Evolutionary conservation across 2,797 vertebrate species (phyloP).

Genomic region (Echeneis naucrates): DNA sequence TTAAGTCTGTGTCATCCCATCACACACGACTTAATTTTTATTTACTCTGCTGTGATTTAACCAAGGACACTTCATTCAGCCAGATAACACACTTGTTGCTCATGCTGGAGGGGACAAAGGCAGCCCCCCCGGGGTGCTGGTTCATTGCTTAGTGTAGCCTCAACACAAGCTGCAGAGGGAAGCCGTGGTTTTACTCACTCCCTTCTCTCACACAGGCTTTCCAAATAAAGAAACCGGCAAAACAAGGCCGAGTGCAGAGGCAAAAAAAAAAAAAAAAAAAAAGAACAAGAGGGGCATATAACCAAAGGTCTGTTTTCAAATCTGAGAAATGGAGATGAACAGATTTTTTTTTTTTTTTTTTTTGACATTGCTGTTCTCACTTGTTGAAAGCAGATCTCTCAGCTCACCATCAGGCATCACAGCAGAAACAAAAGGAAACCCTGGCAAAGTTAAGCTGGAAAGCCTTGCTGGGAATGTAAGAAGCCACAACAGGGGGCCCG

Average conservation of each 20-base stretch:
- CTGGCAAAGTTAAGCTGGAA: slow-evolving; percentile 47
- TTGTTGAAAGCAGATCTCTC: slow-evolving; percentile 9
- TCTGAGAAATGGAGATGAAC: slow-evolving; percentile 4
- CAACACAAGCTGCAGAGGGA: neutral
- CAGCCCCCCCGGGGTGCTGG: neutral
- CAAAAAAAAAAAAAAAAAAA: too few species aligned
- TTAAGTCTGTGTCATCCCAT: slow-evolving; percentile 50
- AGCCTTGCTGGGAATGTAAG: slow-evolving; percentile 58
- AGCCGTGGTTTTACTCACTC: neutral
- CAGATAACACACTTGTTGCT: slow-evolving; percentile 4
- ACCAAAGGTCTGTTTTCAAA: neutral
- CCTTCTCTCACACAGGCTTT: neutral
- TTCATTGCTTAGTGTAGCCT: neutral
- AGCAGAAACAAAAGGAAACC: slow-evolving; percentile 30
- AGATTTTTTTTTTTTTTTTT: too few species aligned
- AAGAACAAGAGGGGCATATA: neutral
- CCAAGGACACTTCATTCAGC: slow-evolving; percentile 1
- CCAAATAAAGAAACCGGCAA: slow-evolving; percentile 2
- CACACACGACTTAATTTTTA: slow-evolving; percentile 26
- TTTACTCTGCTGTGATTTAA: slow-evolving; percentile 33
- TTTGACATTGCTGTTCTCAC: slow-evolving; percentile 1
- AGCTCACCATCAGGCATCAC: slow-evolving; percentile 7
- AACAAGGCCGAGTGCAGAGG: neutral
- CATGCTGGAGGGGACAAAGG: neutral
- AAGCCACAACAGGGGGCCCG: slow-evolving; percentile 57